Evolutionary conservation across 1,140 invertebrate species (phyloP).

Genomic region (Pteromalus puparum): DNA sequence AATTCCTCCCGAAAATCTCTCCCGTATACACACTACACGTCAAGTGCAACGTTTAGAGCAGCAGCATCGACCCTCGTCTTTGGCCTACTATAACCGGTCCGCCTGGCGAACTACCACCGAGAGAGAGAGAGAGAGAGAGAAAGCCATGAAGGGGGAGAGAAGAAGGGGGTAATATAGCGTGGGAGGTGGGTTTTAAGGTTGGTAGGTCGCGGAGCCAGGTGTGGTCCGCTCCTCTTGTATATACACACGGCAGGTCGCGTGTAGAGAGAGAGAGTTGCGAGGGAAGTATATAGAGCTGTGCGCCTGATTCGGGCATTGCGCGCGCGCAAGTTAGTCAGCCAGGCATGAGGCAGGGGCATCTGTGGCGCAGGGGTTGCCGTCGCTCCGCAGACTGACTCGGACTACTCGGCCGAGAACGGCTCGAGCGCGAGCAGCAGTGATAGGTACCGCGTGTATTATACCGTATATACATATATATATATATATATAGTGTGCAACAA

Average conservation of each 20-base stretch:
- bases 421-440: neutral
- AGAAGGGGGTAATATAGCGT: no score
- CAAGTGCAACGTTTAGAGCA: neutral
- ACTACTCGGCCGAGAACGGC: slow-evolving; percentile 57
- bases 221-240: slow-evolving; percentile 35
- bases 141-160: neutral
- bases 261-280: slow-evolving; percentile 13
- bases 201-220: slow-evolving; percentile 56
- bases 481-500: neutral
- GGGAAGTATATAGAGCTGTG: slow-evolving; percentile 3
- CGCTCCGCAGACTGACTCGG: slow-evolving; percentile 56
- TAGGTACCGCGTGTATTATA: neutral
- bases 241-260: neutral
- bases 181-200: slow-evolving; percentile 57
- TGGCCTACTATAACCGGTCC: slow-evolving; percentile 31
- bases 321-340: neutral
- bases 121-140: neutral
- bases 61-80: slow-evolving; percentile 45
- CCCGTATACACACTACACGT: no score
- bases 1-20: neutral
- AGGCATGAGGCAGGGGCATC: neutral
- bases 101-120: slow-evolving; percentile 48
- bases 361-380: slow-evolving; percentile 37
- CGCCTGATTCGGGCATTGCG: neutral
- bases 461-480: no score